Evolutionary conservation across 2,888 invertebrate genomes (phyloP), one percentile per base, ranked within the genome.

Genomic region (Incurvaria masculella): DNA sequence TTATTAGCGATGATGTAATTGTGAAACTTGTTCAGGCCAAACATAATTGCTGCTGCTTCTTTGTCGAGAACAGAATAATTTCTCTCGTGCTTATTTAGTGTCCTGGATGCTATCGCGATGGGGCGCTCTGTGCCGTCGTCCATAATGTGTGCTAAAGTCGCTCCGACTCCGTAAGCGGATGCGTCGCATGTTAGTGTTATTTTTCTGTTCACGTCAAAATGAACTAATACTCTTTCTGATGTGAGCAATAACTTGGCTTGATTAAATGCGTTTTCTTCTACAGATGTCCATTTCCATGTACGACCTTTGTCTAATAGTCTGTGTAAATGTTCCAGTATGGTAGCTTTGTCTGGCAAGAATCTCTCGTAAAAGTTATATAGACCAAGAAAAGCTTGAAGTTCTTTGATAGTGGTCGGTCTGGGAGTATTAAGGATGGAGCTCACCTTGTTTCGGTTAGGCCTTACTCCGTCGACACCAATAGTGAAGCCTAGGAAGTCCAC

Each of bases 301-400:
- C 42, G 17, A 23, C 42, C 18, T 26, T 42, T 38, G 14, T 33
- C 33, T 33, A 33, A 33, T 33, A 33, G 14, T 33, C 33, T 4
- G 33, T 56, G 54, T 19, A 55, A 44, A 16, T 53, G 57, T 47
- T 56, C 54, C 6, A 56, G 23, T 4, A 56, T 14, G 3, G 54
- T 52, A 8, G 56, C 51, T 42, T 56, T 55, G 14, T 53, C 50
- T n/a, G 53, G 55, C 8, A 57, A 43, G 47, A 56, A 56, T 23
- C 54, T 50, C 39, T 57, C 55, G 45, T 57, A 57, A 39, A 57
- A 59, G 44, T 57, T 59, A 21, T 54, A 53, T 4, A 59, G 33
- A 1, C 56, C 57, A 6, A 57, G 44, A 45, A 57, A 59, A 4
- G 57, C 55, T 18, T 51, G 47, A 8, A 57, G 38, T 20, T 48